Base-by-base conservation (phyloP, 2,888 invertebrate species). In the Catocala fraxini region DNA sequence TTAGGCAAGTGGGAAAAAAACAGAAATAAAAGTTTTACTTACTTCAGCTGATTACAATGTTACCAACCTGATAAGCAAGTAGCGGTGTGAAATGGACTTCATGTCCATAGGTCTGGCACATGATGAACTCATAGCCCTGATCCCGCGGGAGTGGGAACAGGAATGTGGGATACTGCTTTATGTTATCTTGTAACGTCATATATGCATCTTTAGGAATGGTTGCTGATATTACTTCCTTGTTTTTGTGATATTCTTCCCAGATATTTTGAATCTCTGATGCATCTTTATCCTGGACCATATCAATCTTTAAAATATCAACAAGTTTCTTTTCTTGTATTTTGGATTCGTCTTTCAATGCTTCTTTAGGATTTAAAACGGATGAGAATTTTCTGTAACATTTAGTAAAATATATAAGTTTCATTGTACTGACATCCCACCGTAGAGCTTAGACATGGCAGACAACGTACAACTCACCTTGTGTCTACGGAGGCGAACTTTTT, bases 71-170 rank as follows among this genome's bases (percentile, higher is more conserved):
- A 88, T 96, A 98, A 79, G 97, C 97, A 43, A 98, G 91, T 7
- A 98, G 90, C 0, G 98, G 97, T 1, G 98, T 98, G 85, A 98
- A 97, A 85, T 98, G 98, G 15, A 97, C 95, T 51, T 96, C 94
- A 71, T 97, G 96, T 3, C 95, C 95, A 46, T 95, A 91, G 85
- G 96, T 97, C 85, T 98, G 98, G 56, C 96, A 93, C 93, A 98
- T 94, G 57, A 98, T 96, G 85, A 98, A 98, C 88, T 98, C 98
- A 82, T 97, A 98, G 10, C 98, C 98, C 77, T 97, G 96, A 15
- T 96, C 95, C 55, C 98, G 95, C 0, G 98, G 98, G 68, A 98
- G 84, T 0, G 98, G 97, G 69, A 98, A 95, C 61, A 98, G 78
- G 86, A 98, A 98, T 35, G 96, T 95, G 0, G 97, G 96, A 86